Evolutionary conservation across 2,113 vertebrate species (phyloP), one percentile per base, ranked within the genome.

Genomic region (Meriones unguiculatus): DNA sequence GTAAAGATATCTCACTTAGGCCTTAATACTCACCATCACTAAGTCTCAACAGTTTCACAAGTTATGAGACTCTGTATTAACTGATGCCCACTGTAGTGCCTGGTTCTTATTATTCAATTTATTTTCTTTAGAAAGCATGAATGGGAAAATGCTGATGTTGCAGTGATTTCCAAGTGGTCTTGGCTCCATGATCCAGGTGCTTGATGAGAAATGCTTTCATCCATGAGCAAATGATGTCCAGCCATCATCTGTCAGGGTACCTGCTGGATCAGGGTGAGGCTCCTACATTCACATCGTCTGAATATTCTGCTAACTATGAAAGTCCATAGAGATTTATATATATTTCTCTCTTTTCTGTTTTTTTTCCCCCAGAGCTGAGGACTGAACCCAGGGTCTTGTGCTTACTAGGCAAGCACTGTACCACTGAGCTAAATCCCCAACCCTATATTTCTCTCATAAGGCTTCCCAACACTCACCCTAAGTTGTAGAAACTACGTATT

Each of bases 121-220:
- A n/a, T 67, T 67, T 77, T 87, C 28, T 62, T 20, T n/a, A 67
- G 54, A 78, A 67, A n/a, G 28, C 12, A 41, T 25, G 22, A 0
- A 17, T 54, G 6, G 6, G 32, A 32, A 15, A 54, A 14, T 38
- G 17, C 72, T 32, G 35, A 38, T 28, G 35, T 0, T 59, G 1
- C 5, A 4, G 14, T 25, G 17, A 78, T 22, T 28, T 0, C 9
- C 2, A 15, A 3, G 17, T 22, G 12, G 7, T 12, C 3, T 0
- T 28, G 24, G 20, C 13, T 10, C n/a, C 3, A 0, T 35, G 30
- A 14, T 18, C 20, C 8, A 52, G 32, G n/a, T n/a, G 10, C 2
- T 4, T 4, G 20, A 38, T 62, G 12, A 87, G 25, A 65, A 57
- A 18, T 8, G 14, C 2, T n/a, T 57, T 64, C 11, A 32, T 30